Conservation (phyloP, 2,113 vertebrate species). For the Campylomormyrus numenius region DNA sequence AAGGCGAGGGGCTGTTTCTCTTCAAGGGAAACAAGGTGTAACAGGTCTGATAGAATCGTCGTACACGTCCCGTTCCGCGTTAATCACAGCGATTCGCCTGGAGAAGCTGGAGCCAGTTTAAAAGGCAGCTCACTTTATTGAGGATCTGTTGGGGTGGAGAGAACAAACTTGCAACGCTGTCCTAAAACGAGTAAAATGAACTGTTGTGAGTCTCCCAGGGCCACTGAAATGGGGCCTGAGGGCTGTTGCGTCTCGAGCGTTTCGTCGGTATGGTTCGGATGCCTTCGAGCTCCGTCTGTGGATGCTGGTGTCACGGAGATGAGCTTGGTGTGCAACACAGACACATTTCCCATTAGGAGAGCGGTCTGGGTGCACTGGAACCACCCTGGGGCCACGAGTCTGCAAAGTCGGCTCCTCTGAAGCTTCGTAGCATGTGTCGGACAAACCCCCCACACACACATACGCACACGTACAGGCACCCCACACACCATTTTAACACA, state of each 20-base stretch:
- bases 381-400: not conserved
- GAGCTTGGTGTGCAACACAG: not conserved
- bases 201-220: not conserved
- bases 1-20: slow-evolving; percentile 26
- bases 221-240: not conserved
- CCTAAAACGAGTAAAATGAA: not conserved
- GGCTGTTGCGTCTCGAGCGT: not conserved
- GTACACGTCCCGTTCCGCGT: slow-evolving; percentile 19
- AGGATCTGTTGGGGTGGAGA: not conserved
- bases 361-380: not conserved
- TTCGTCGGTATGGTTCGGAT: not conserved
- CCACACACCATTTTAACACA: not conserved
- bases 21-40: slow-evolving; percentile 24
- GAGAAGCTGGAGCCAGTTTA: not conserved
- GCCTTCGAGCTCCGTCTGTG: slow-evolving; percentile 7
- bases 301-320: not conserved
- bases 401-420: not conserved
- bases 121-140: not conserved
- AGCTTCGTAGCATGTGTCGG: not conserved
- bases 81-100: slow-evolving; percentile 11
- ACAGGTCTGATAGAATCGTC: slow-evolving; percentile 28
- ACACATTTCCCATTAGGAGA: not conserved
- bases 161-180: not conserved
- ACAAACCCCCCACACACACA: not conserved
- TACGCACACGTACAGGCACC: not conserved